These are phyloP conservation scores for Spea hammondii DNA, from an alignment of 2,797 vertebrate species.

Conservation along the genomic window DNA sequence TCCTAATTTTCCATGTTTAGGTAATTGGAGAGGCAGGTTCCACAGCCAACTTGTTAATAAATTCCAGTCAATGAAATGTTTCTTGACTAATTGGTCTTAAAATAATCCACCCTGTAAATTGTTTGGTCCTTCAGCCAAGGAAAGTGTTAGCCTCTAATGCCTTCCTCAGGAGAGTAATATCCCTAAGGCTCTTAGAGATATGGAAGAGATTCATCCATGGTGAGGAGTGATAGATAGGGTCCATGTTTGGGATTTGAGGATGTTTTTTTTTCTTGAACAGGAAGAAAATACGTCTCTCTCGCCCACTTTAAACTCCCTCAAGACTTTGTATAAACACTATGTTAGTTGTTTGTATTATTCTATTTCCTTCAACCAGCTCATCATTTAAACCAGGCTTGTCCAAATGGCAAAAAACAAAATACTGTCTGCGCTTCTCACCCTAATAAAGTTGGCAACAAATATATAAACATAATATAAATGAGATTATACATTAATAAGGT, in stretches of 20 bases:
- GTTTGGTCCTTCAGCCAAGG: constrained; percentile 39
- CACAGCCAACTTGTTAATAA: constrained; percentile 40
- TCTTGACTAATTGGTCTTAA: constrained; percentile 57
- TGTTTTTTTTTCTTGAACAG: constrained; percentile 45
- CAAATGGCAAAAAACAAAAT: no score
- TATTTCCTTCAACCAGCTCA: constrained; percentile 6
- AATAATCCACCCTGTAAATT: constrained; percentile 55
- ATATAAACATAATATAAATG: no score
- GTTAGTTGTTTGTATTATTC: constrained; percentile 12
- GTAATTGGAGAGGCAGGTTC: constrained; percentile 58
- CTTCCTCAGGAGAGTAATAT: constrained; percentile 47
- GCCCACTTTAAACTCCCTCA: constrained; percentile 31
- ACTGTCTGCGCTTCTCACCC: no score
- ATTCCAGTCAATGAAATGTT: constrained; percentile 52
- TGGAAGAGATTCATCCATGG: constrained; percentile 50
- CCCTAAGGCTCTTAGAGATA: constrained; percentile 50
- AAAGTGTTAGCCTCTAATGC: constrained; percentile 44
- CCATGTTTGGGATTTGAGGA: constrained; percentile 29
- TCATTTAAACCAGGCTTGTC: neutral
- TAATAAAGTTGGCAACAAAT: no score
- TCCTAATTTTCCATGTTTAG: constrained; percentile 24
- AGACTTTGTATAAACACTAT: constrained; percentile 21
- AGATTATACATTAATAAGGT: no score
- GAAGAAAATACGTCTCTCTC: constrained; percentile 42
- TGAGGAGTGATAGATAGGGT: constrained; percentile 53